Evolutionary conservation across 1,140 invertebrate genomes (phyloP).

Genomic region (Papilio machaon): DNA sequence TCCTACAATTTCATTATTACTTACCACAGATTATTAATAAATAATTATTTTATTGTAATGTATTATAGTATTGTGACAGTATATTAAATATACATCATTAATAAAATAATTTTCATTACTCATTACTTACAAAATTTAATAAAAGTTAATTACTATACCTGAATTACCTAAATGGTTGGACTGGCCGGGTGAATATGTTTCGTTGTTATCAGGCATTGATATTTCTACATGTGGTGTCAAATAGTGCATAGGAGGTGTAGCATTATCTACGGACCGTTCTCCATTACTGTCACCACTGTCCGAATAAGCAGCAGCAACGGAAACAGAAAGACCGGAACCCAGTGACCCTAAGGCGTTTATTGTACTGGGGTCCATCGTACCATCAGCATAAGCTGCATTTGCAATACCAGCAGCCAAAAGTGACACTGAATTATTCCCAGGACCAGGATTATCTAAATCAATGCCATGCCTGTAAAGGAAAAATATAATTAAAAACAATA

Average conservation of each 20-base stretch:
- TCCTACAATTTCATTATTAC: too few species aligned
- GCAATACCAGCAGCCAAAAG: conserved; percentile 84
- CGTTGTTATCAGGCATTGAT: conserved; percentile 89
- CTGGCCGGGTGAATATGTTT: conserved; percentile 78
- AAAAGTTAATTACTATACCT: conserved; percentile 40
- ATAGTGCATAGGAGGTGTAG: conserved; percentile 94
- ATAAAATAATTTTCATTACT: background rate
- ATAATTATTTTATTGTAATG: conserved; percentile 15
- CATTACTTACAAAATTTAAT: background rate
- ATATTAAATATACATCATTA: background rate
- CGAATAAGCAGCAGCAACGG: conserved; percentile 86
- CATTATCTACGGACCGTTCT: conserved; percentile 89
- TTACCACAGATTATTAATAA: background rate
- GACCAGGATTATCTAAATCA: conserved; percentile 92
- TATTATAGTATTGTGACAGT: background rate
- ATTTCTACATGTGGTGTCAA: conserved; percentile 94
- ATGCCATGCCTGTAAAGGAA: conserved; percentile 88
- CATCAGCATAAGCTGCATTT: conserved; percentile 83
- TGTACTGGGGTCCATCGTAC: conserved; percentile 80
- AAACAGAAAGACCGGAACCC: conserved; percentile 82
- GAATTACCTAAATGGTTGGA: conserved; percentile 72
- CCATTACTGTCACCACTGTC: conserved; percentile 91
- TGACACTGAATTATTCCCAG: conserved; percentile 87
- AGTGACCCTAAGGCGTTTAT: conserved; percentile 82
- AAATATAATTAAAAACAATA: conserved; percentile 18